Base-by-base conservation (phyloP, 2,113 vertebrate species). In the Eubucco bourcierii region DNA sequence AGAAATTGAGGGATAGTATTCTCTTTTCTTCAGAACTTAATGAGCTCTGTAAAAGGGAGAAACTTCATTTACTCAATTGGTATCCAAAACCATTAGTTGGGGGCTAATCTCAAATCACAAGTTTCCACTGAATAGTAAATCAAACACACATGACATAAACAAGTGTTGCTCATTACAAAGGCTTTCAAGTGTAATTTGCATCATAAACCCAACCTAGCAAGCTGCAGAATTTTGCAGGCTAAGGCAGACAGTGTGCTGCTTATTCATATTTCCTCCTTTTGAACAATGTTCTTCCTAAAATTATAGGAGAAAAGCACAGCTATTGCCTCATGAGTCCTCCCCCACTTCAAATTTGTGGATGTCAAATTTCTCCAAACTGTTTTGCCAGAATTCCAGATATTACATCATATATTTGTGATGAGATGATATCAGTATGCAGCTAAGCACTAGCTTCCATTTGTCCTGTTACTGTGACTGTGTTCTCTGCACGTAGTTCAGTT, bases 121-220 rank as follows among this genome's bases (percentile, higher is more conserved):
- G 56, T 88, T 94, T 92, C 53, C 66, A 63, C 44, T 93, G 71
- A 88, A 85, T 46, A 96, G 74, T 77, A 97, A 98, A 97, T 97
- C 84, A 96, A 96, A 95, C 53, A 89, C 95, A 97, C 10, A 66
- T 95, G 92, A 96, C 90, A 91, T 90, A 92, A 97, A 83, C 71
- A 95, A 95, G 46, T 75, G 75, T 87, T 94, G 70, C 92, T 93
- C 72, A 87, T 89, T 93, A 77, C 34, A 70, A 82, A 86, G 59
- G 52, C 64, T 95, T 96, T 92, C 87, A 96, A 91, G 83, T 61
- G 78, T 37, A 90, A 88, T 84, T 91, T 82, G 24, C 60, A 88
- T 91, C 90, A 88, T 88, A 78, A 93, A 66, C 75, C 59, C 25
- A 78, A 72, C 37, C 33, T 50, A 74, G 25, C 68, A 75, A 58